Conservation (phyloP, 2,113 vertebrate genomes). For the Psittacus erithacus region DNA sequence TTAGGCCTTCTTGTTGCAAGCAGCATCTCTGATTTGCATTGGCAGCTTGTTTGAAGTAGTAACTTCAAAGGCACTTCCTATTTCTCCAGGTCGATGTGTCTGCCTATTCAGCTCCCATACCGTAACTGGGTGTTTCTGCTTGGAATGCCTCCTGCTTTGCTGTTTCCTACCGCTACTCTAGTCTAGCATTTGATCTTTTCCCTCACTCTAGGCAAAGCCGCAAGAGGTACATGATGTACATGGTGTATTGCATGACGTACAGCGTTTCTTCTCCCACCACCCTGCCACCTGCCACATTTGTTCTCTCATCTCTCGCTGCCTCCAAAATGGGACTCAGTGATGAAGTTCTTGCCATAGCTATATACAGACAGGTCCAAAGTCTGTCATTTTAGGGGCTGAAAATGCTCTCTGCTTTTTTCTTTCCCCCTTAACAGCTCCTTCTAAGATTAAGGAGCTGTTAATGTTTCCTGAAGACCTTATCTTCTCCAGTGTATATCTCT, state of each 20-base stretch:
- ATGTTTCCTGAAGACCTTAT: neutral
- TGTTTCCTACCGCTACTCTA: neutral
- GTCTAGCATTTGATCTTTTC: neutral
- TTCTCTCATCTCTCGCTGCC: neutral
- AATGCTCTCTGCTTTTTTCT: neutral
- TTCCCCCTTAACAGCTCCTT: neutral
- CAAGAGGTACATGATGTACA: neutral
- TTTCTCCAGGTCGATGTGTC: neutral
- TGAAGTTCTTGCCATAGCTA: neutral
- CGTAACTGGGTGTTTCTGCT: neutral
- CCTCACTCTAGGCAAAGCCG: neutral
- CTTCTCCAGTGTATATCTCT: neutral
- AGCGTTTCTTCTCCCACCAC: neutral
- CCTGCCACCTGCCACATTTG: neutral
- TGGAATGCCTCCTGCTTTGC: neutral
- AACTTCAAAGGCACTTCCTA: conserved; percentile 25
- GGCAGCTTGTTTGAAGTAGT: neutral
- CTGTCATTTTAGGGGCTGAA: neutral
- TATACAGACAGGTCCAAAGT: neutral
- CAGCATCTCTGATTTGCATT: neutral
- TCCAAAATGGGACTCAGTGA: neutral
- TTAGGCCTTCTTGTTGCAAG: neutral
- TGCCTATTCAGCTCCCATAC: neutral
- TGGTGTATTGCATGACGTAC: neutral
- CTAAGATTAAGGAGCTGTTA: neutral